Evolutionary conservation across 2,888 invertebrate species (phyloP).

Genomic region (Alloscopus bannaensis): DNA sequence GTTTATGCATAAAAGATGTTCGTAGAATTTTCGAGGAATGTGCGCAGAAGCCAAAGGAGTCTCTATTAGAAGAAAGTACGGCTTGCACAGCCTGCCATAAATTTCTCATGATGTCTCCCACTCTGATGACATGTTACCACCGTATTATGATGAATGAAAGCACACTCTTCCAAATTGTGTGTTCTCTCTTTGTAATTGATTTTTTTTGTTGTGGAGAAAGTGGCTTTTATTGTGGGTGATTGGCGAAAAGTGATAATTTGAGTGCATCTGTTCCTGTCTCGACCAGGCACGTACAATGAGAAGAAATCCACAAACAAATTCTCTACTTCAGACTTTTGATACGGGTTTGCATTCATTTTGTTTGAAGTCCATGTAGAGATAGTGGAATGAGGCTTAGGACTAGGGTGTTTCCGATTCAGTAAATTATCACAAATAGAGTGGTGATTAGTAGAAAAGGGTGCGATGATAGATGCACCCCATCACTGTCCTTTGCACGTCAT

Average conservation of each 20-base stretch:
- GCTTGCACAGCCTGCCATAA: too few relatives aligned
- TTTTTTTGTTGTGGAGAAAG: neutral
- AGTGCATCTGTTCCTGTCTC: conserved; percentile 36
- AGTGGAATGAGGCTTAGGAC: too few relatives aligned
- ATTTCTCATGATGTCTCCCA: too few relatives aligned
- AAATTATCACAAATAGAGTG: conserved; percentile 31
- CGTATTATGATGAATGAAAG: too few relatives aligned
- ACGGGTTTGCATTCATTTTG: too few relatives aligned
- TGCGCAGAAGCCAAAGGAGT: too few relatives aligned
- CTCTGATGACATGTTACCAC: too few relatives aligned
- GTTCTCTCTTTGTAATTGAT: conserved; percentile 1
- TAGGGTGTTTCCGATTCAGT: conserved; percentile 37
- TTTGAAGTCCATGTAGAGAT: too few relatives aligned
- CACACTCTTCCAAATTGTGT: neutral
- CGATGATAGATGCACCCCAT: conserved; percentile 31
- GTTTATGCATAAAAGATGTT: too few relatives aligned
- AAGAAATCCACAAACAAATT: neutral
- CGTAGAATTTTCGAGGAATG: too few relatives aligned
- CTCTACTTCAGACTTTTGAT: too few relatives aligned
- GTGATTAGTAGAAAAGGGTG: conserved; percentile 16
- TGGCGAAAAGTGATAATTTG: conserved; percentile 47
- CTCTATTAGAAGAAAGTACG: too few relatives aligned
- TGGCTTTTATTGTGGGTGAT: conserved; percentile 42
- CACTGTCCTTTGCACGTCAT: conserved; percentile 22
- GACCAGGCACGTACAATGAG: conserved; percentile 45